Conservation (phyloP, 2,888 invertebrate genomes). For the Alviniconcha strummeri region DNA sequence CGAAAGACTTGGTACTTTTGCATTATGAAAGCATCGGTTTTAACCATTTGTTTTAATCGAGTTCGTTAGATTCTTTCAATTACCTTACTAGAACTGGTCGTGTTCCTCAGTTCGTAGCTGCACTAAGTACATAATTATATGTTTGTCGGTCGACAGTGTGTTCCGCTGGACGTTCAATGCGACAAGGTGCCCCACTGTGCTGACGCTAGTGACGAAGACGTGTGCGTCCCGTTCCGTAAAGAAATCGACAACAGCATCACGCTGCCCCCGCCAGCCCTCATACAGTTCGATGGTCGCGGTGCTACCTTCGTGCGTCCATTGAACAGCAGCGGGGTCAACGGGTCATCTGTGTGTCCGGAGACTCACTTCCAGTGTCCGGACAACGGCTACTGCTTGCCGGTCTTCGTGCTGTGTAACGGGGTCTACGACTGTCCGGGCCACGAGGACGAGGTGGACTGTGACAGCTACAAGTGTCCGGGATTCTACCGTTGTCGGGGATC, state of each 20-base stretch:
- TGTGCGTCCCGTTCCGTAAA: background rate
- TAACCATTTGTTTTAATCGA: background rate
- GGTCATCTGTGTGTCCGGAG: too few relatives aligned
- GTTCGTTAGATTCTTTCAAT: background rate
- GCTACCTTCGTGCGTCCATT: background rate
- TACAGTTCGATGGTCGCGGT: too few relatives aligned
- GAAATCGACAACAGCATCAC: background rate
- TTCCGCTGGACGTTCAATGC: background rate
- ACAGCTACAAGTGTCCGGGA: constrained; percentile 20
- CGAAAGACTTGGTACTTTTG: too few relatives aligned
- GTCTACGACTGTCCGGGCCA: constrained; percentile 15
- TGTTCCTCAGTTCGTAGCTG: background rate
- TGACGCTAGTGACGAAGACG: constrained; percentile 2
- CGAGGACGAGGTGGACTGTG: constrained; percentile 22
- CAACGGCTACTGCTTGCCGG: constrained; percentile 19
- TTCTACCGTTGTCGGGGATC: constrained; percentile 25
- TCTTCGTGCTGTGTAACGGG: constrained; percentile 10
- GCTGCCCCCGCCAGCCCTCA: too few relatives aligned
- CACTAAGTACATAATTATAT: background rate
- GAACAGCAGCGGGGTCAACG: background rate
- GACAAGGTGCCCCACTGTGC: background rate
- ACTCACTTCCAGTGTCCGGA: background rate
- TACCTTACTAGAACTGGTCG: background rate
- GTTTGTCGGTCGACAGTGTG: background rate
- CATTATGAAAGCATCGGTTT: background rate